Evolutionary conservation across 2,113 vertebrate genomes (phyloP).

Genomic region (Heptranchias perlo): DNA sequence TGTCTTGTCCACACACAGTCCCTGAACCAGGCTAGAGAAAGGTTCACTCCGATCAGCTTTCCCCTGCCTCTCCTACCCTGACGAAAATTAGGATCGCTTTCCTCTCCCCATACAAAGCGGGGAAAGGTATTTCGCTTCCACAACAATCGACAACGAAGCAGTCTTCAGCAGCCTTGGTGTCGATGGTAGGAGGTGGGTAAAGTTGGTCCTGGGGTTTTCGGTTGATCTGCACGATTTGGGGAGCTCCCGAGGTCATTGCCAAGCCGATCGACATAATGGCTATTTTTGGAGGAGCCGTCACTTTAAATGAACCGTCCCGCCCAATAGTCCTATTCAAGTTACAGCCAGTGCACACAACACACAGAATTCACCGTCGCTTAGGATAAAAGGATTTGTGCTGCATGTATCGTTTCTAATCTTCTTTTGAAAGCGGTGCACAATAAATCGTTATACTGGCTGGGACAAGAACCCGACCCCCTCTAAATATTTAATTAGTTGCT

Average conservation of each 20-base stretch:
- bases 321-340: not conserved
- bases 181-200: slow-evolving; percentile 20
- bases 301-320: not conserved
- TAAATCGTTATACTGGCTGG: not conserved
- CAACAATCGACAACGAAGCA: slow-evolving; percentile 61
- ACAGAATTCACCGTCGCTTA: not conserved
- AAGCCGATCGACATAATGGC: not conserved
- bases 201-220: not conserved
- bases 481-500: not conserved
- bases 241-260: slow-evolving; percentile 36
- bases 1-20: not conserved
- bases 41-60: not conserved
- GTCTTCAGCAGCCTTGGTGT: slow-evolving; percentile 51
- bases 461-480: not conserved
- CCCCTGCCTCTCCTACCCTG: slow-evolving; percentile 63
- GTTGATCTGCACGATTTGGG: slow-evolving; percentile 67
- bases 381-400: not conserved
- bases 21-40: not conserved
- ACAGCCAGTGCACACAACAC: not conserved
- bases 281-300: not conserved
- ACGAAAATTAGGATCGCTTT: slow-evolving; percentile 78
- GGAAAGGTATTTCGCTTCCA: slow-evolving; percentile 60
- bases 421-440: not conserved
- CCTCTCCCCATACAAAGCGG: slow-evolving; percentile 61
- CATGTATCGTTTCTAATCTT: not conserved